These are phyloP conservation scores for Caenorhabditis tropicalis DNA, from an alignment of 1,140 invertebrate genomes.

Conservation along the genomic window DNA sequence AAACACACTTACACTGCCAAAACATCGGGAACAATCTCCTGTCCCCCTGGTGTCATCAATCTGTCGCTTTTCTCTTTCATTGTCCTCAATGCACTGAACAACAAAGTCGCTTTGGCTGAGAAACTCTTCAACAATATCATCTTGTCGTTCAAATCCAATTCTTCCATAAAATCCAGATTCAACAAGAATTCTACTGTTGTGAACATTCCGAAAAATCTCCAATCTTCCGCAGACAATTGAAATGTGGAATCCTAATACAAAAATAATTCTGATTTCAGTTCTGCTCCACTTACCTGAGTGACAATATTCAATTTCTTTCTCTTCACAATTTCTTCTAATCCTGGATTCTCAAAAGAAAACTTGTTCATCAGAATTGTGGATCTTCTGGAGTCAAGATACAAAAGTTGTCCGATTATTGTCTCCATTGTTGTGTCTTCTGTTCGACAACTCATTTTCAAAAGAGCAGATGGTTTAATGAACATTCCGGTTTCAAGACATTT, in stretches of 20 bases:
- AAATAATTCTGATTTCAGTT: background rate
- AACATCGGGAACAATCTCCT: background rate
- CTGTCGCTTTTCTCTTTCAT: background rate
- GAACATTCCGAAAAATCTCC: background rate
- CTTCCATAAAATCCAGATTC: background rate
- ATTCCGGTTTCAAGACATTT: conserved; percentile 6
- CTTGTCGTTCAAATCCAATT: background rate
- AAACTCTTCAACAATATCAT: background rate
- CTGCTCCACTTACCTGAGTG: background rate
- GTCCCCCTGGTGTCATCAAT: background rate
- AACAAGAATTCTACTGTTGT: background rate
- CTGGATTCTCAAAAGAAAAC: conserved; percentile 7
- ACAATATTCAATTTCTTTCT: background rate
- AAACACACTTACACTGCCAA: background rate
- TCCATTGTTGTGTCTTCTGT: background rate
- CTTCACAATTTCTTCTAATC: background rate
- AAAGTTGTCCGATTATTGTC: background rate
- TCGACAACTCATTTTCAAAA: background rate
- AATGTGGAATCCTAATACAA: background rate
- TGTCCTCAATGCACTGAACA: background rate
- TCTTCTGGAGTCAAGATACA: background rate
- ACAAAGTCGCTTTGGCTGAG: background rate
- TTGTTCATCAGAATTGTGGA: background rate
- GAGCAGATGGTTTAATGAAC: background rate
- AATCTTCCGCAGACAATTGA: background rate